These are phyloP conservation scores for Echinops telfairi DNA, from an alignment of 2,113 vertebrate species.

Conservation along the genomic window DNA sequence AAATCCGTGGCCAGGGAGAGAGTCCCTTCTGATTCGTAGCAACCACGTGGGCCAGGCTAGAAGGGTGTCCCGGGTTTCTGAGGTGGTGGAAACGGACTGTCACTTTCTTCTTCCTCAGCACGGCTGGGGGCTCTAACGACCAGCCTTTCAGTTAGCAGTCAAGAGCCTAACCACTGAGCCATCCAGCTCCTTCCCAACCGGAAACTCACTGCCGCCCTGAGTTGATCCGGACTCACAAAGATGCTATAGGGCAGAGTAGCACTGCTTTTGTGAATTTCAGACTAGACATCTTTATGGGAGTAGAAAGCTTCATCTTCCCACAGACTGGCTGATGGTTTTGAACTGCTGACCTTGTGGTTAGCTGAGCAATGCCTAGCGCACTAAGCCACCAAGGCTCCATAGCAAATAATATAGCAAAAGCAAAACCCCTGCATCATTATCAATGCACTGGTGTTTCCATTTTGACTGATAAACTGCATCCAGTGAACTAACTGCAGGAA, in stretches of 20 bases:
- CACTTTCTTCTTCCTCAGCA: background rate
- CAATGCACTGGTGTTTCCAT: constrained; percentile 34
- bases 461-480: background rate
- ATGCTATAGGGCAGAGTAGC: background rate
- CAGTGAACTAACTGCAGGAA: background rate
- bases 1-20: too few species aligned
- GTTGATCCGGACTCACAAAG: too few species aligned
- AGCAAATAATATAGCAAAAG: background rate
- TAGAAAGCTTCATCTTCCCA: background rate
- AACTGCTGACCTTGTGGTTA: too few species aligned
- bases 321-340: too few species aligned
- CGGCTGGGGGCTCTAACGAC: background rate
- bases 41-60: background rate
- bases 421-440: background rate
- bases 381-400: too few species aligned
- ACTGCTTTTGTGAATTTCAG: background rate
- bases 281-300: background rate
- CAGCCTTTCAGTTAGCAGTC: background rate
- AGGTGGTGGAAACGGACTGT: background rate
- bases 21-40: background rate
- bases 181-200: background rate
- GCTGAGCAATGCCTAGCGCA: too few species aligned
- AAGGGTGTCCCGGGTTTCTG: background rate
- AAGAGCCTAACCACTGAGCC: background rate
- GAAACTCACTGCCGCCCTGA: background rate